Percentiles rank a stretch among this genome's conserved stretches.
These are phyloP conservation scores for Dipodomys ordii DNA, from an alignment of 2,113 vertebrate genomes.

Conservation along the genomic window DNA sequence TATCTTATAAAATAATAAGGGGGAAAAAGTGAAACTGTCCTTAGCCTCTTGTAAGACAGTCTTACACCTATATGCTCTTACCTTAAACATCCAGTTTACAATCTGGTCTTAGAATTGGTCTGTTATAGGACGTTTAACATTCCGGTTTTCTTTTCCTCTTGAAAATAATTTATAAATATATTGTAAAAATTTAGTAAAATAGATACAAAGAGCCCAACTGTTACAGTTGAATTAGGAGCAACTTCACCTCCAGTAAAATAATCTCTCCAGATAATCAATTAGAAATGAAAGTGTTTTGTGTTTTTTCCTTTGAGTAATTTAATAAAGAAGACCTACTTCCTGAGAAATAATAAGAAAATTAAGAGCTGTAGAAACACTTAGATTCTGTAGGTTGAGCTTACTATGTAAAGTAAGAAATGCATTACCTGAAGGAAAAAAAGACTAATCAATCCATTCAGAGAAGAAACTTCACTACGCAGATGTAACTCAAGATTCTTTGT, in stretches of 20 bases:
- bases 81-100: background rate
- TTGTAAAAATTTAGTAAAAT: background rate
- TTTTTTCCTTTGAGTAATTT: no score
- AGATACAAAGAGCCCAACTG: background rate
- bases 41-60: background rate
- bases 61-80: background rate
- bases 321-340: background rate
- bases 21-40: background rate
- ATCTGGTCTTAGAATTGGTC: background rate
- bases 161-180: background rate
- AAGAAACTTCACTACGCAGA: background rate
- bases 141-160: background rate
- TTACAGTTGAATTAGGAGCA: background rate
- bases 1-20: background rate
- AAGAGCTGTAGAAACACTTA: background rate
- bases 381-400: background rate
- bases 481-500: background rate
- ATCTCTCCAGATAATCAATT: background rate
- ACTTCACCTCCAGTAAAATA: background rate
- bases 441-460: background rate
- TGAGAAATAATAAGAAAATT: background rate
- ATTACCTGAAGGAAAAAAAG: background rate
- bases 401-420: background rate
- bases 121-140: background rate
- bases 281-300: background rate